A percentile compares a stretch with the other conserved stretches of the same genome.
Evolutionary conservation across 2,888 invertebrate genomes (phyloP).

Genomic region (Noctuana brunneofusca): DNA sequence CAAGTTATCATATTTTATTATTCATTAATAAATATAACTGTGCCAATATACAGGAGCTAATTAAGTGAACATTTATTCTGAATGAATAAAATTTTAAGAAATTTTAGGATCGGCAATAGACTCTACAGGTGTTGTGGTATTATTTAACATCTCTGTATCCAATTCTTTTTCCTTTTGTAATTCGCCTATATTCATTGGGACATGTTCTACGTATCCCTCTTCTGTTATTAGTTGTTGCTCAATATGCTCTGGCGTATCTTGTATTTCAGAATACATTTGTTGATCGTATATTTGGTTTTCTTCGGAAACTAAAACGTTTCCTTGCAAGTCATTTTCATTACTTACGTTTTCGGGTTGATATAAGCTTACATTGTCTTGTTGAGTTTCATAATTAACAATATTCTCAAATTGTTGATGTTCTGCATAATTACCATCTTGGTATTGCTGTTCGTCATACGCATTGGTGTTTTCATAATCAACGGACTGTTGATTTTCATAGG

Average conservation of each 20-base stretch:
- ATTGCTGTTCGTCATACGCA: conserved; percentile 21
- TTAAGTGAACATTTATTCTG: too few species aligned
- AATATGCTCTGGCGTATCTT: conserved; percentile 40
- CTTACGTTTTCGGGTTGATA: conserved; percentile 35
- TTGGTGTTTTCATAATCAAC: conserved; percentile 25
- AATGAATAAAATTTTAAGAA: not conserved
- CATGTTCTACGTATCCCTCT: conserved; percentile 45
- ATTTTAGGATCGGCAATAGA: conserved; percentile 5
- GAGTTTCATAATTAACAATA: conserved; percentile 36
- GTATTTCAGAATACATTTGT: conserved; percentile 37
- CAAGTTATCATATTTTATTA: too few species aligned
- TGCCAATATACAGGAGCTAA: not conserved
- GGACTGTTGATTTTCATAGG: conserved; percentile 34
- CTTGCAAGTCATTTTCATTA: conserved; percentile 27
- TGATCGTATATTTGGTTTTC: conserved; percentile 38
- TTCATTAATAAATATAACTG: not conserved
- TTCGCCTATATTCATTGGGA: not conserved
- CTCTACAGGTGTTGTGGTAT: not conserved
- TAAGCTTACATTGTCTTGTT: conserved; percentile 35
- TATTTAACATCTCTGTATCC: not conserved
- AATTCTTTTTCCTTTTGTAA: conserved; percentile 8
- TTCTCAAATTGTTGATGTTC: conserved; percentile 34
- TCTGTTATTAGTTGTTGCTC: conserved; percentile 54
- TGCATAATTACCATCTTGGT: conserved; percentile 22
- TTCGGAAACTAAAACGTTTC: conserved; percentile 24